Percentiles rank a stretch among this genome's conserved stretches.
Evolutionary conservation across 2,888 invertebrate species (phyloP).

Genomic region (Choreutis nemorana): DNA sequence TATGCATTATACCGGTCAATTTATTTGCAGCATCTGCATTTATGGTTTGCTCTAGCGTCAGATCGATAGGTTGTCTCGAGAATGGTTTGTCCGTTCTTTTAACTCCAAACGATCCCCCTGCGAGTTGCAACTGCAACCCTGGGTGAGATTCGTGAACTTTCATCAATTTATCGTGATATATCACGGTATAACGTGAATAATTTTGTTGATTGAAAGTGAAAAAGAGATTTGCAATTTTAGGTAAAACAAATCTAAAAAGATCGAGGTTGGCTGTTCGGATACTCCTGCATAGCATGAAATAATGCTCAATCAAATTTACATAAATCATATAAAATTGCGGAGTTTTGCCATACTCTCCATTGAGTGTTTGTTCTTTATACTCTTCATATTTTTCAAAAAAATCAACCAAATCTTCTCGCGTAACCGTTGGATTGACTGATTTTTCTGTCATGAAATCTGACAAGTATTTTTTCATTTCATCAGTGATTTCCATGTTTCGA

Average conservation of each 20-base stretch:
- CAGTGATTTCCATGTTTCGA: not conserved
- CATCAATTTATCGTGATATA: slow-evolving; percentile 13
- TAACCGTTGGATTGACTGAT: slow-evolving; percentile 2
- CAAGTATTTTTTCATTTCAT: not conserved
- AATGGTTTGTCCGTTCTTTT: slow-evolving; percentile 13
- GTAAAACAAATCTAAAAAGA: slow-evolving; percentile 3
- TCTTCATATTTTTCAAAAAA: slow-evolving; percentile 1
- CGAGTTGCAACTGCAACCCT: slow-evolving; percentile 8
- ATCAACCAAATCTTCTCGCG: not conserved
- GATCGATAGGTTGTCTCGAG: slow-evolving; percentile 15
- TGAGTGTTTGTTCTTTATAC: slow-evolving; percentile 3
- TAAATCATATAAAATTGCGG: slow-evolving; percentile 11
- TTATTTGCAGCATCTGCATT: slow-evolving; percentile 23
- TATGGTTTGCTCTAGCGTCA: slow-evolving; percentile 21
- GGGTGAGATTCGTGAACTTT: slow-evolving; percentile 13
- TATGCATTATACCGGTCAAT: slow-evolving; percentile 17
- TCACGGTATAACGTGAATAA: slow-evolving; percentile 14
- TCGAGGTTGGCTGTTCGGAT: slow-evolving; percentile 1
- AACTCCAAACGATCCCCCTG: slow-evolving; percentile 13
- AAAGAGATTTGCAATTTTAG: slow-evolving; percentile 14
- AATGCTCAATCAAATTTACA: slow-evolving; percentile 5
- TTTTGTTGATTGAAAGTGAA: slow-evolving; percentile 13
- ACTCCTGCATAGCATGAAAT: slow-evolving; percentile 1
- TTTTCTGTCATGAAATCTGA: slow-evolving; percentile 1
- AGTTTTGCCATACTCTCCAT: slow-evolving; percentile 10